Base-by-base conservation (phyloP, 2,797 vertebrate species). In the Gobionotothen gibberifrons region DNA sequence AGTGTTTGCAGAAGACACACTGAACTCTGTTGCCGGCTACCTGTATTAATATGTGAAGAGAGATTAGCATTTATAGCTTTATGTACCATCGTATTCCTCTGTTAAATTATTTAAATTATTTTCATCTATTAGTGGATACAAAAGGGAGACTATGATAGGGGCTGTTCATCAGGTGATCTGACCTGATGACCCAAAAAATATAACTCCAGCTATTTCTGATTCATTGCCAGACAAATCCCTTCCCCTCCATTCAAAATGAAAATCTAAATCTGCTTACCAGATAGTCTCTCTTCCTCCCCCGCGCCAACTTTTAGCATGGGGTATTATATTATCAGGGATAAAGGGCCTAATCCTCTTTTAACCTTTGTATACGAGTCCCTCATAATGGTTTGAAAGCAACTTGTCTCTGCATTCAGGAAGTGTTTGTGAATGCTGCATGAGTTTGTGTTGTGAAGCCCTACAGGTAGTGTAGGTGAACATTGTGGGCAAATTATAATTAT, bases 181-280 rank as follows among this genome's bases (percentile, higher is more conserved):
- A 68, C 75, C 75, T 56, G 56, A 32, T 78, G 73, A 74, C 66
- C 83, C 64, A 65, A 71, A 76, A 43, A 63, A 40, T 76, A 46
- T 53, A 76, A 62, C 64, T 72, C 39, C 51, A 68, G 32, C 44
- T 60, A 62, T 80, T 65, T 78, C n/a, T 84, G 64, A 74, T 79
- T 60, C 29, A 12, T 4, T 43, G 43, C 74, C 72, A 72, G 51
- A 81, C 43, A 76, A 86, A 83, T 71, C 81, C 74, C 69, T 49
- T 81, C 21, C 66, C 68, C 21, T 54, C 74, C 59, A 67, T 61
- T 75, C 63, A 61, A 86, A 71, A 84, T 71, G 65, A 88, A 36
- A 36, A 81, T 73, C 72, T 76, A 88, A 90, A 93, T 92, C 85
- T 90, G 81, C 81, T 90, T 86, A 89, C 85, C 86, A 91, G 84